Evolutionary conservation across 2,888 invertebrate species (phyloP).

Genomic region (Lysandra coridon): DNA sequence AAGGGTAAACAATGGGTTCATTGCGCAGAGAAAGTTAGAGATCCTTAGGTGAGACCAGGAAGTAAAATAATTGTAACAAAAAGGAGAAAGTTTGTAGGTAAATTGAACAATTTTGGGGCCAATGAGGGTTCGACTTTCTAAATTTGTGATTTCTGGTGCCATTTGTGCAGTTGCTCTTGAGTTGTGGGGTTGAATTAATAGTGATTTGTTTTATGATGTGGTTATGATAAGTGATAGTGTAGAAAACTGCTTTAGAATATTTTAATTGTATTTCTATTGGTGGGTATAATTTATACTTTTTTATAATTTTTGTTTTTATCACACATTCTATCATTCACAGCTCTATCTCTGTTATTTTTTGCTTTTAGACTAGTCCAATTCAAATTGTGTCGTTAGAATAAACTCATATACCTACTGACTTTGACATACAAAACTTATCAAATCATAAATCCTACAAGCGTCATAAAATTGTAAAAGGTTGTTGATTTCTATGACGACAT

Average conservation of each 20-base stretch:
- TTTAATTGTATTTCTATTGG: neutral
- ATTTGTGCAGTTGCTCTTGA: conserved; percentile 65
- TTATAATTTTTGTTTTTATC: neutral
- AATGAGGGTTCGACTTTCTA: conserved; percentile 73
- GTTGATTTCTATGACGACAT: neutral
- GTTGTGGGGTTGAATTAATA: conserved; percentile 41
- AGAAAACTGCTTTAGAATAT: neutral
- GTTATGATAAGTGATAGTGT: neutral
- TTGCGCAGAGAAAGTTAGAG: conserved; percentile 71
- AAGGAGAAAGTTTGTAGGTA: conserved; percentile 73
- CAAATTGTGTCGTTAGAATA: neutral
- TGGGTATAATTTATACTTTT: neutral
- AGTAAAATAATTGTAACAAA: conserved; percentile 73
- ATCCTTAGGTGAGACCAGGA: conserved; percentile 69
- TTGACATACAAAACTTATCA: neutral
- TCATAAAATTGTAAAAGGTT: neutral
- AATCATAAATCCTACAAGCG: conserved; percentile 25
- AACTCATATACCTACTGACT: too few relatives aligned
- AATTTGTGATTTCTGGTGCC: conserved; percentile 56
- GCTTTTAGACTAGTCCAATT: neutral
- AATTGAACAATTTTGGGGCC: conserved; percentile 59
- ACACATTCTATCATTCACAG: too few relatives aligned
- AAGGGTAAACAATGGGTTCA: conserved; percentile 49
- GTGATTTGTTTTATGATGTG: neutral
- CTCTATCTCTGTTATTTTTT: neutral